These are phyloP conservation scores for Heliconius nattereri DNA, from an alignment of 1,140 invertebrate genomes.

Conservation along the genomic window DNA sequence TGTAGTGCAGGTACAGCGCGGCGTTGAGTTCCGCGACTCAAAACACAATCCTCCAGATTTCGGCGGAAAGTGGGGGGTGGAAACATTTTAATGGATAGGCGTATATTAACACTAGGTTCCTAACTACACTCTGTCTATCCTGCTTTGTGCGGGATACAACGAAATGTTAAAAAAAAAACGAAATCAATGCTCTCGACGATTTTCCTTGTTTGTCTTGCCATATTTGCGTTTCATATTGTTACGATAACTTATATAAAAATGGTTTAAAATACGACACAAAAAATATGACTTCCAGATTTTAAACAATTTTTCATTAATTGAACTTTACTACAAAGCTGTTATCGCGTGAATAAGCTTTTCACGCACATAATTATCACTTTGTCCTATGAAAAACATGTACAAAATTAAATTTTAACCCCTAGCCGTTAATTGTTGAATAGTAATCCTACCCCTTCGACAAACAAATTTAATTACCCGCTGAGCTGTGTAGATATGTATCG, in stretches of 20 bases:
- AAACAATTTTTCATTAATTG: background rate
- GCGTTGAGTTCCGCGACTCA: too few species aligned
- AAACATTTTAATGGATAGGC: too few species aligned
- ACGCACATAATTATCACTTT: constrained; percentile 12
- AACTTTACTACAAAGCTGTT: background rate
- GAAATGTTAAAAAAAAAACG: too few species aligned
- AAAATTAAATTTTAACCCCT: constrained; percentile 16
- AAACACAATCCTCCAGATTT: too few species aligned
- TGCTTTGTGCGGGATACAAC: background rate
- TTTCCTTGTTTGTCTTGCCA: too few species aligned
- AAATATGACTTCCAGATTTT: background rate
- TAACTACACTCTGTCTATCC: background rate
- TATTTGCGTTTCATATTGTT: too few species aligned
- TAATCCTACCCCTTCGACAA: constrained; percentile 17
- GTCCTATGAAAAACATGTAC: background rate
- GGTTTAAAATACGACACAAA: background rate
- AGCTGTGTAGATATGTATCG: constrained; percentile 13
- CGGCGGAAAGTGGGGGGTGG: too few species aligned
- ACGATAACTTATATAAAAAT: too few species aligned
- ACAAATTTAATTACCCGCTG: constrained; percentile 21
- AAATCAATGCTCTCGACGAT: too few species aligned
- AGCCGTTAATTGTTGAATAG: constrained; percentile 7
- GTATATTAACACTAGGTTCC: too few species aligned
- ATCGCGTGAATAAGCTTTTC: constrained; percentile 10
- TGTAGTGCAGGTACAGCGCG: too few species aligned